Evolutionary conservation across 2,888 invertebrate genomes (phyloP).

Genomic region (Synanthedon formicaeformis): DNA sequence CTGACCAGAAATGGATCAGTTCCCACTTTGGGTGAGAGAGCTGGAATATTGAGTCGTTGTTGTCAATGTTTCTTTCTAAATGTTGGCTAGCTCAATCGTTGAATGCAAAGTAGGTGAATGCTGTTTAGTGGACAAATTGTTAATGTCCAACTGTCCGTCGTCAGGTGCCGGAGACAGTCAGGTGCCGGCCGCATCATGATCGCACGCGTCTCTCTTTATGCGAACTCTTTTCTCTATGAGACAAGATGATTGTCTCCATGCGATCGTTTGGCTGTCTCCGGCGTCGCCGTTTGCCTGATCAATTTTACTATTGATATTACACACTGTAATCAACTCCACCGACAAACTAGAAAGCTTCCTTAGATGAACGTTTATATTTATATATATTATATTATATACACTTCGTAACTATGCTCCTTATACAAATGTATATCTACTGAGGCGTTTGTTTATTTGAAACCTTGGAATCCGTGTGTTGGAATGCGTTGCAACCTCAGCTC

Average conservation of each 20-base stretch:
- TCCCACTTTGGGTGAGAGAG: constrained; percentile 74
- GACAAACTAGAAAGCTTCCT: constrained; percentile 43
- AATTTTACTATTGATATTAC: constrained; percentile 9
- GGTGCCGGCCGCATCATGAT: constrained; percentile 1
- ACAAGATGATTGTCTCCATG: background rate
- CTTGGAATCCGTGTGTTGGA: constrained; percentile 38
- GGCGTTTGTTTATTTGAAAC: constrained; percentile 11
- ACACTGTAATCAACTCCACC: constrained; percentile 33
- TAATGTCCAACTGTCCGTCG: constrained; percentile 31
- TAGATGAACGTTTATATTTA: constrained; percentile 26
- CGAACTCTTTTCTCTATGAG: too few species aligned
- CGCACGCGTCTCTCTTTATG: background rate
- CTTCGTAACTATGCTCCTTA: constrained; percentile 19
- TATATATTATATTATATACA: constrained; percentile 7
- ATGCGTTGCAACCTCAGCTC: constrained; percentile 46
- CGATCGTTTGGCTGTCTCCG: constrained; percentile 40
- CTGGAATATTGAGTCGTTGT: constrained; percentile 60
- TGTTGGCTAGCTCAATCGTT: constrained; percentile 62
- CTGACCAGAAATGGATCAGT: constrained; percentile 75
- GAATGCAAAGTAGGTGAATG: constrained; percentile 66
- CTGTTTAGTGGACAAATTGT: constrained; percentile 41
- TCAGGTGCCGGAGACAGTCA: constrained; percentile 52
- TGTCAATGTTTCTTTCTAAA: constrained; percentile 38
- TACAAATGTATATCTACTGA: constrained; percentile 13
- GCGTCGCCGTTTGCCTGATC: constrained; percentile 35